A percentile compares a stretch with the other conserved stretches of the same genome.
Conservation (phyloP, 2,797 vertebrate species). For the Brotula barbata region DNA sequence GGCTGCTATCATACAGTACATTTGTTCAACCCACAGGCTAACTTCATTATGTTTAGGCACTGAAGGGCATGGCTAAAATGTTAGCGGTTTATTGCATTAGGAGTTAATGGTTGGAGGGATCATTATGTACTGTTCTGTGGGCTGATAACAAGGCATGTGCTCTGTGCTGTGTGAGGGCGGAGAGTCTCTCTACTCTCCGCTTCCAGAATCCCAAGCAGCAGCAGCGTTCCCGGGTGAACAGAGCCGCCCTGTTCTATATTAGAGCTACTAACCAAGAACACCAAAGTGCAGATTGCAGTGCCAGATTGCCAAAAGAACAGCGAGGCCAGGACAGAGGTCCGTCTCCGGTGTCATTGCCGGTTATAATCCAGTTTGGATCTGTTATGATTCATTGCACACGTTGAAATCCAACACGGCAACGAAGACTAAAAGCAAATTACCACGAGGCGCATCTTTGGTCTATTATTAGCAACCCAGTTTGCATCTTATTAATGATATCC, state of each 20-base stretch:
- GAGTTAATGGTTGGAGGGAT: conserved; percentile 71
- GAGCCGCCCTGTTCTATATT: conserved; percentile 74
- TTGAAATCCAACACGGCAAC: conserved; percentile 17
- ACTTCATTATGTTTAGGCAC: conserved; percentile 66
- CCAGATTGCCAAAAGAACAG: conserved; percentile 43
- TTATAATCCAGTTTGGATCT: conserved; percentile 37
- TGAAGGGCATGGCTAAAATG: conserved; percentile 69
- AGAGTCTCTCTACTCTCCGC: conserved; percentile 70
- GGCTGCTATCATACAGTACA: conserved; percentile 55
- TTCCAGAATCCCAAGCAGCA: conserved; percentile 75
- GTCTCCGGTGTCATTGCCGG: conserved; percentile 34
- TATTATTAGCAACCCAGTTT: background rate
- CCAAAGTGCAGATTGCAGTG: conserved; percentile 46
- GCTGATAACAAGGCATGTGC: conserved; percentile 75
- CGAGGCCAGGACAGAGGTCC: conserved; percentile 17
- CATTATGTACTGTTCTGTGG: conserved; percentile 72
- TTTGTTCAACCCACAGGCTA: conserved; percentile 63
- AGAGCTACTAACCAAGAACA: conserved; percentile 62
- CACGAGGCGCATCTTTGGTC: background rate
- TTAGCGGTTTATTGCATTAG: conserved; percentile 73
- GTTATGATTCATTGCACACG: conserved; percentile 26
- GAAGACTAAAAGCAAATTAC: conserved; percentile 29
- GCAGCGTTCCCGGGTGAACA: conserved; percentile 70
- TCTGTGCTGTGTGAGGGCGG: conserved; percentile 70
- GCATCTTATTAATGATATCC: background rate